phyloP scores from a whole-genome alignment of 2,113 vertebrate species.

The Muntiacus reevesi region DNA sequence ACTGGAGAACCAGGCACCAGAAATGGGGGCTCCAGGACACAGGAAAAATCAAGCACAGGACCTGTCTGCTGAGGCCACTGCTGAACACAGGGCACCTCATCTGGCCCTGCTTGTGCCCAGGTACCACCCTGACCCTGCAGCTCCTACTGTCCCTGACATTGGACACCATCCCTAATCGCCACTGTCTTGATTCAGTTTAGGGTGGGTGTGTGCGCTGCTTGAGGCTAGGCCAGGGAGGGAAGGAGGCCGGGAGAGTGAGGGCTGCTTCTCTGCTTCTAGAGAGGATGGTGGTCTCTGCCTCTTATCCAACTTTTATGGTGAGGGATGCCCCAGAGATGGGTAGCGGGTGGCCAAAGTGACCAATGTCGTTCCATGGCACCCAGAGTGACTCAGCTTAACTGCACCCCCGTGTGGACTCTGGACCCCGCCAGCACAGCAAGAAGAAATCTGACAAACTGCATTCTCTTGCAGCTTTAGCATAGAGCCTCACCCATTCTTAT shows the following conservation, averaged over 20 bases:
- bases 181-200: not conserved
- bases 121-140: not conserved
- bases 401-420: not conserved
- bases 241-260: not conserved
- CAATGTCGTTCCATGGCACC: not conserved
- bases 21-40: not conserved
- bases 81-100: not conserved
- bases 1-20: not conserved
- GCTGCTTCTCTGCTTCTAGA: not conserved
- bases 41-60: not conserved
- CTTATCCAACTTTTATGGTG: not conserved
- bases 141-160: not conserved
- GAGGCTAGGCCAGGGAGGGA: not conserved
- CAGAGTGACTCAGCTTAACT: not conserved
- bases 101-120: not conserved
- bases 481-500: not conserved
- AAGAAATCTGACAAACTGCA: not conserved
- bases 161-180: not conserved
- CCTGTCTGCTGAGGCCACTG: not conserved
- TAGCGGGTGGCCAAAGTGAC: not conserved
- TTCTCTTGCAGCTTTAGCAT: not conserved
- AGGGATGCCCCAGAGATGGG: not conserved
- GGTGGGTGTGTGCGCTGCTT: accelerated
- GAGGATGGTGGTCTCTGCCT: not conserved
- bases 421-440: not conserved